Evolutionary conservation across 2,888 invertebrate genomes (phyloP).

Genomic region (Hanleya hanleyi): DNA sequence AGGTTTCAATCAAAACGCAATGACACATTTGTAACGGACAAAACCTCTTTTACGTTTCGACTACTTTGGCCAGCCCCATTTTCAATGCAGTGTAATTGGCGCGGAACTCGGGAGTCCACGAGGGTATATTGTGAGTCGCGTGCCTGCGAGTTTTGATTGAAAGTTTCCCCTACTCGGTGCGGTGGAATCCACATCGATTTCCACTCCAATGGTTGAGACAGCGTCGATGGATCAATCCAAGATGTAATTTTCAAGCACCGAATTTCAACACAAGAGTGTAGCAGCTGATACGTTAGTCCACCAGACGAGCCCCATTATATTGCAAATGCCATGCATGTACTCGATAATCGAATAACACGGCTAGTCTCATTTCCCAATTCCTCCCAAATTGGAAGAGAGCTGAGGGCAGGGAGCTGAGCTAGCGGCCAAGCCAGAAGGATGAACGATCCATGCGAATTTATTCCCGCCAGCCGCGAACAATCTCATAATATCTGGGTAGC

Average conservation of each 20-base stretch:
- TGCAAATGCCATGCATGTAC: not conserved
- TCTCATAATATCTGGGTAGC: too few relatives aligned
- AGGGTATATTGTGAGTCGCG: not conserved
- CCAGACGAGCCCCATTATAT: not conserved
- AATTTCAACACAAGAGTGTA: not conserved
- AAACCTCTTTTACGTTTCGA: too few relatives aligned
- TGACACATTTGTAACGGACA: too few relatives aligned
- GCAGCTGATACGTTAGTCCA: not conserved
- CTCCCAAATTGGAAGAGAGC: too few relatives aligned
- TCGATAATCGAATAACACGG: not conserved
- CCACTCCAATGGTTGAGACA: not conserved
- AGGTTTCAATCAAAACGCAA: too few relatives aligned
- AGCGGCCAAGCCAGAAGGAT: too few relatives aligned
- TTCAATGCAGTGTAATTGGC: conserved; percentile 3
- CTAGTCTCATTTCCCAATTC: too few relatives aligned
- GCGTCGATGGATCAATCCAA: not conserved
- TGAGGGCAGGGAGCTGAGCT: too few relatives aligned
- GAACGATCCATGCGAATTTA: too few relatives aligned
- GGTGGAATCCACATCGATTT: not conserved
- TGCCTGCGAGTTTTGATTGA: not conserved
- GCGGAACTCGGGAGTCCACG: not conserved
- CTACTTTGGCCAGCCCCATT: not conserved
- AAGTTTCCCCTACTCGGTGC: not conserved
- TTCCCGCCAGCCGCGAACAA: too few relatives aligned
- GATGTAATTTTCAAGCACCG: conserved; percentile 5